Percentiles rank a stretch among this genome's conserved stretches.
Evolutionary conservation across 2,888 invertebrate genomes (phyloP).

Genomic region (Conchocele bisecta): DNA sequence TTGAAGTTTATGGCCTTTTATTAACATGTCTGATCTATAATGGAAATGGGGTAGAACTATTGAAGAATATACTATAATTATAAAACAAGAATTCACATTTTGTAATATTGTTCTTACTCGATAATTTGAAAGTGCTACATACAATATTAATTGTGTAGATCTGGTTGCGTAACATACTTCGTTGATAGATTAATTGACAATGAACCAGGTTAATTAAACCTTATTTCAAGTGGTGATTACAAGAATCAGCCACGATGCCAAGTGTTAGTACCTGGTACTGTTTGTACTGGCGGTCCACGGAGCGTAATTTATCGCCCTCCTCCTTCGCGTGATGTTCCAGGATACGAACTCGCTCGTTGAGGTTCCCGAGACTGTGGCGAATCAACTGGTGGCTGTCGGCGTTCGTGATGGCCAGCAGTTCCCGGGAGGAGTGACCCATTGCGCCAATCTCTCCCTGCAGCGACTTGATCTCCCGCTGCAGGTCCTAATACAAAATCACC

Average conservation of each 20-base stretch:
- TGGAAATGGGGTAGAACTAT: no score
- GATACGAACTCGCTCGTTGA: constrained; percentile 68
- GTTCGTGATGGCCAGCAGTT: constrained; percentile 65
- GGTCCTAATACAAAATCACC: constrained; percentile 66
- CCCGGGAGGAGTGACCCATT: constrained; percentile 70
- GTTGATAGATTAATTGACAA: no score
- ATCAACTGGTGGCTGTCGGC: constrained; percentile 71
- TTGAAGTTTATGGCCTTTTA: no score
- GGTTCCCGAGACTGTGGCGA: constrained; percentile 67
- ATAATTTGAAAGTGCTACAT: neutral
- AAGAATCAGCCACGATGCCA: neutral
- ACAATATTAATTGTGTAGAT: neutral
- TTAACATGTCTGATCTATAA: no score
- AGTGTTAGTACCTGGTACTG: constrained; percentile 64
- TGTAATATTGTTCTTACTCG: no score
- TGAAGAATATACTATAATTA: no score
- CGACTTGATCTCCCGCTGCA: constrained; percentile 76
- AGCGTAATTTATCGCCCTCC: constrained; percentile 68
- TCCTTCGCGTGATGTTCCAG: constrained; percentile 71
- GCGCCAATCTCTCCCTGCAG: constrained; percentile 82
- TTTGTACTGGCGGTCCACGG: constrained; percentile 67
- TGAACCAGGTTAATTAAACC: no score
- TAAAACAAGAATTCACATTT: no score
- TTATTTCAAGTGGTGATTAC: neutral
- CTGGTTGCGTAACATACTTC: no score